Percentiles rank a stretch among this genome's conserved stretches.
Evolutionary conservation across 2,113 vertebrate species (phyloP).

Genomic region (Echinops telfairi): DNA sequence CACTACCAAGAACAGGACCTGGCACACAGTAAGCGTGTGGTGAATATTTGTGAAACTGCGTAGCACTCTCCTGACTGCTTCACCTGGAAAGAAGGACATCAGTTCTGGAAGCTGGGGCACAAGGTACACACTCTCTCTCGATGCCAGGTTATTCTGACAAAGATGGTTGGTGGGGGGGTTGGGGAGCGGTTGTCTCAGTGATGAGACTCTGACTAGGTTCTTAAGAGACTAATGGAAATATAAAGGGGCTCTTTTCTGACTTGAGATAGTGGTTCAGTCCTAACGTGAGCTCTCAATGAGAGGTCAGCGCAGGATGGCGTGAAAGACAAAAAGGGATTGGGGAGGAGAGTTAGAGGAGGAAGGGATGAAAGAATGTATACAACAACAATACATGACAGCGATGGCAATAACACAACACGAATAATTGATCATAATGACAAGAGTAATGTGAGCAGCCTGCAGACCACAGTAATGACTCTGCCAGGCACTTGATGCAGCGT

Average conservation of each 20-base stretch:
- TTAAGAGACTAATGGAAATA: neutral
- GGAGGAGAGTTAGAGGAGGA: neutral
- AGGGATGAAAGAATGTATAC: neutral
- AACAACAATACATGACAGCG: neutral
- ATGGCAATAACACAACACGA: no score
- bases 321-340: neutral
- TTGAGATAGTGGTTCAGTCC: neutral
- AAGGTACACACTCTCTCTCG: neutral
- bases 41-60: neutral
- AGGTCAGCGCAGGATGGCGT: neutral
- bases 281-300: neutral
- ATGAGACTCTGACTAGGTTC: neutral
- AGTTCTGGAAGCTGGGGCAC: neutral
- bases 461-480: neutral
- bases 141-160: neutral
- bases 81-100: neutral
- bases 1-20: neutral
- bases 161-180: no score
- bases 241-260: neutral
- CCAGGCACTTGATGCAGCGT: neutral
- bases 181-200: neutral
- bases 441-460: neutral
- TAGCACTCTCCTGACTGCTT: neutral
- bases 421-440: neutral
- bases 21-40: neutral